A percentile compares a stretch with the other conserved stretches of the same genome.
These are phyloP conservation scores for Periparus ater DNA, from an alignment of 2,797 vertebrate genomes.

Conservation along the genomic window DNA sequence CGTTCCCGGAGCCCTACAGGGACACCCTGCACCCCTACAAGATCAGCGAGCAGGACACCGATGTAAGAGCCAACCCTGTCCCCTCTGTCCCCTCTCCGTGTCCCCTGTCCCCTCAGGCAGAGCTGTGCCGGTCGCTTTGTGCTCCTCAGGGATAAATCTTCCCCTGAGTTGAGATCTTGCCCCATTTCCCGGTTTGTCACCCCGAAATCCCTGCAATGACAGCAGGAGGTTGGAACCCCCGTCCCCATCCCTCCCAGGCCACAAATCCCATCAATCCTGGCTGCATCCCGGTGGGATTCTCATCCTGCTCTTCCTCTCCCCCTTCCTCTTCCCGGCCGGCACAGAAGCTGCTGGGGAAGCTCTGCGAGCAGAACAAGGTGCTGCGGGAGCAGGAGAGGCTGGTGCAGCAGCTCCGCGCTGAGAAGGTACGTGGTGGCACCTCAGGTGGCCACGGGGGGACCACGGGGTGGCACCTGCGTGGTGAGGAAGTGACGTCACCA, in stretches of 20 bases:
- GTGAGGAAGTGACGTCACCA: fast-evolving
- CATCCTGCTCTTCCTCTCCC: not conserved
- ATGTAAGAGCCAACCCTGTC: constrained; percentile 81
- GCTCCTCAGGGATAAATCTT: not conserved
- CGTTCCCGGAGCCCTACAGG: constrained; percentile 87
- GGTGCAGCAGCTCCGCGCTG: constrained; percentile 89
- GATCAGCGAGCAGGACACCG: constrained; percentile 93
- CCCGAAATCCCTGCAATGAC: not conserved
- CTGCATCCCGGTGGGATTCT: not conserved
- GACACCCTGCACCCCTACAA: constrained; percentile 89
- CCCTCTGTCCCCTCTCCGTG: not conserved
- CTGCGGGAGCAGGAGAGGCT: constrained; percentile 90
- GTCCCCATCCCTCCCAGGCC: not conserved
- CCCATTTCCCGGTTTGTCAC: not conserved
- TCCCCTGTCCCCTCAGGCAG: not conserved
- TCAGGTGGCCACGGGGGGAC: fast-evolving
- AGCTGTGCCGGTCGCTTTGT: too few species aligned
- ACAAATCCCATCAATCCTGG: fast-evolving
- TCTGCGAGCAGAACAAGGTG: constrained; percentile 91
- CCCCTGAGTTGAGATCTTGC: fast-evolving
- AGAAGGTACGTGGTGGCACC: constrained; percentile 82
- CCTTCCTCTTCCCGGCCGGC: not conserved
- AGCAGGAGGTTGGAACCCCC: not conserved
- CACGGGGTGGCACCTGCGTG: fast-evolving
- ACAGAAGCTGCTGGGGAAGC: constrained; percentile 92